Base-by-base conservation (phyloP, 1,140 invertebrate species). In the Drosophila insularis region DNA sequence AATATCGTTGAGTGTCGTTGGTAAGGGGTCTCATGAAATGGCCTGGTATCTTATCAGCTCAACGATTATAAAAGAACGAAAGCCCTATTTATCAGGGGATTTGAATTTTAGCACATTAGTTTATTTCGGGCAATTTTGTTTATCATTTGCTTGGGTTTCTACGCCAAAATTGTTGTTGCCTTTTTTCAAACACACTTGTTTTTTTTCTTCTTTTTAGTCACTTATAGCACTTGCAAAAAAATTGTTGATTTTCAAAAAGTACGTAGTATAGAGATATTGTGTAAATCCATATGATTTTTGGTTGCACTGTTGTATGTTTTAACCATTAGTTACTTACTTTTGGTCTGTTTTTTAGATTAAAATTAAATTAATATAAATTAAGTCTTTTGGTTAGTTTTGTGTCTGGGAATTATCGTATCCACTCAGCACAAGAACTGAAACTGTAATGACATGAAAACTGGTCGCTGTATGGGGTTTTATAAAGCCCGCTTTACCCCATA, bases 351-450 rank as follows among this genome's bases (percentile, higher is more conserved):
- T 59, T 76, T 74, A 68, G 71, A 75, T 81, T 89, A 91, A 90
- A 84, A 91, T 90, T 86, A 91, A 91, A 91, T 91, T 89, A 91
- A 90, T 87, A 90, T 89, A 89, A 89, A 82, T 90, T 91, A 89
- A 91, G 89, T 91, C 87, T 91, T 91, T 91, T 79, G 80, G 79
- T 69, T 76, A 79, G 81, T 71, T 79, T 84, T 87, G 90, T 89
- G 82, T 90, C 82, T 70, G 78, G 78, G 80, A 74, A 68, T 76
- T 32, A 19, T 58, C 55, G 73, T 78, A 85, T 89, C 90, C 89
- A 89, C 86, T 90, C 90, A 89, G 90, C 84, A 91, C 90, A 91
- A 91, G 86, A 91, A 91, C 90, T 91, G 86, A 85, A 91, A 91
- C 82, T 90, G 87, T 89, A 91, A 91, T 91, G 90, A 91, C 84